Evolutionary conservation across 2,113 vertebrate species (phyloP).

Genomic region (Sakesphorus luctuosus): DNA sequence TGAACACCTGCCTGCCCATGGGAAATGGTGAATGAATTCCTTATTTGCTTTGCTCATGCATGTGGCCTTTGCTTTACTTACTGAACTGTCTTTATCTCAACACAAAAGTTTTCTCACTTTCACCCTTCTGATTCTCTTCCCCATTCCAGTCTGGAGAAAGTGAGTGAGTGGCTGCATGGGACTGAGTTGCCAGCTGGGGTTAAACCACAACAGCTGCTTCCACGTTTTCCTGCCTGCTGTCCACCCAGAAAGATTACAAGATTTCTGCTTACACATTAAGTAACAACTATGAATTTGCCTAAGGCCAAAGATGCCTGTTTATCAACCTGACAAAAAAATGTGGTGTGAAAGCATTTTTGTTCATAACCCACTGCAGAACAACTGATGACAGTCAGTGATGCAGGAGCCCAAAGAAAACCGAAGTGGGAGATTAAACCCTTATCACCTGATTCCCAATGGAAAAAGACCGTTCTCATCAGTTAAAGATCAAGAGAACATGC

Average conservation of each 20-base stretch:
- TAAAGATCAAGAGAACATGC: slow-evolving; percentile 31
- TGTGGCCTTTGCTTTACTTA: not conserved
- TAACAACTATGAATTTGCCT: not conserved
- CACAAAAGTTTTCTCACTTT: not conserved
- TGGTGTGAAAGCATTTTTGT: not conserved
- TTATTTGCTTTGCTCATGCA: not conserved
- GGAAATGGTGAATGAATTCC: not conserved
- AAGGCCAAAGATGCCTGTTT: not conserved
- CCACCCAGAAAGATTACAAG: not conserved
- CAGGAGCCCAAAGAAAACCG: not conserved
- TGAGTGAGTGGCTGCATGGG: not conserved
- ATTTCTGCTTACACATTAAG: not conserved
- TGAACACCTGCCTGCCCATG: not conserved
- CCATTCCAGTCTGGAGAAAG: fast-evolving
- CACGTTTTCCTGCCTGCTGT: not conserved
- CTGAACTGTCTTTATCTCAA: not conserved
- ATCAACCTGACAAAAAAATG: not conserved
- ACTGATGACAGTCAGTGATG: not conserved
- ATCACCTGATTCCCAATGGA: not conserved
- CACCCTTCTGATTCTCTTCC: not conserved
- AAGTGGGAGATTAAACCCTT: not conserved
- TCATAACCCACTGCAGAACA: not conserved
- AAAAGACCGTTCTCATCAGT: slow-evolving; percentile 3
- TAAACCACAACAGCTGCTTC: not conserved
- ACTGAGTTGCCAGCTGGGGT: not conserved